Percentiles rank a stretch among this genome's conserved stretches.
Conservation (phyloP, 2,888 invertebrate genomes). For the Sepioteuthis lessoniana region DNA sequence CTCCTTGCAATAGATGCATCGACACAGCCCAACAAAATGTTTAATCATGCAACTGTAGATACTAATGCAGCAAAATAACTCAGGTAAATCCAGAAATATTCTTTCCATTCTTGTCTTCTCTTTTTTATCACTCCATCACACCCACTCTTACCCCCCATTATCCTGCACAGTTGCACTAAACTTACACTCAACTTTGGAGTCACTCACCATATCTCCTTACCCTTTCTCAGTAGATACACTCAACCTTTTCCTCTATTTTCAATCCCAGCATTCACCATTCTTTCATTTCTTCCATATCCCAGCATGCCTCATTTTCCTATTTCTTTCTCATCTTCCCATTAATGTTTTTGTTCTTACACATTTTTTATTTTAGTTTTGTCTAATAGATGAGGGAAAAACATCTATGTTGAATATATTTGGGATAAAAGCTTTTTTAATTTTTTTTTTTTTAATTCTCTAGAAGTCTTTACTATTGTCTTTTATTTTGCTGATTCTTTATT, state of each 20-base stretch:
- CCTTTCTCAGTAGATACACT: neutral
- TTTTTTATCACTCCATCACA: neutral
- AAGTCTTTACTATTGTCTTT: too few species aligned
- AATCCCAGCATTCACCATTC: neutral
- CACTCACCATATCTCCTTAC: neutral
- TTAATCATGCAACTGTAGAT: neutral
- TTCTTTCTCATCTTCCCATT: neutral
- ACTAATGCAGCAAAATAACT: constrained; percentile 18
- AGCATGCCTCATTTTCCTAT: constrained; percentile 4
- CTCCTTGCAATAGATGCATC: neutral
- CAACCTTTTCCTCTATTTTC: neutral
- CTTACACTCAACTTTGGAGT: neutral
- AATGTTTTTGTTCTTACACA: neutral
- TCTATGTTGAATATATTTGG: constrained; percentile 15
- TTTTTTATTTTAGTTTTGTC: neutral
- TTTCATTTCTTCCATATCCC: neutral
- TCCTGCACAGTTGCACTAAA: neutral
- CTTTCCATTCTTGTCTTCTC: neutral
- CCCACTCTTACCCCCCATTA: neutral
- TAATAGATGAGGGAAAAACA: neutral
- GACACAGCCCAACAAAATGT: neutral
- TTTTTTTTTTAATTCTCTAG: too few species aligned
- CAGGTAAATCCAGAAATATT: constrained; percentile 25
- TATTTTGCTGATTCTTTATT: too few species aligned
- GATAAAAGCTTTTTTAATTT: neutral